Evolutionary conservation across 2,113 vertebrate genomes (phyloP).

Genomic region (Leucosticte australis): DNA sequence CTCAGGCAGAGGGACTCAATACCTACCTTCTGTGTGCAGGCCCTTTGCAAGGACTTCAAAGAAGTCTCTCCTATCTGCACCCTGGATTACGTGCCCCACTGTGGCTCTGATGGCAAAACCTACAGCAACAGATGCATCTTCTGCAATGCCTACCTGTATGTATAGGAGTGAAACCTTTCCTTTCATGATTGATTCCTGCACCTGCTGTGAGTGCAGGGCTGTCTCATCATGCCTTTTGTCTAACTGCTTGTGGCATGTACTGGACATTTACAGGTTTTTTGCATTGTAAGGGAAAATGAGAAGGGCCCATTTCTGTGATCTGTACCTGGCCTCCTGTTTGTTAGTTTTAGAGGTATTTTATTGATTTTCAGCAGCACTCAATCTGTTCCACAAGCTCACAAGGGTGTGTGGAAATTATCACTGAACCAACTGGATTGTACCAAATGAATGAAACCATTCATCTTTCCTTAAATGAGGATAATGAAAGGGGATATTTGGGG

Average conservation of each 20-base stretch:
- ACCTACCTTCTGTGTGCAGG: neutral
- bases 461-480: neutral
- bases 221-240: neutral
- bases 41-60: neutral
- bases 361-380: neutral
- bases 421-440: neutral
- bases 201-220: neutral
- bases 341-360: neutral
- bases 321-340: neutral
- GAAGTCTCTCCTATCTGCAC: neutral
- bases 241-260: neutral
- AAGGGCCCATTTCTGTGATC: neutral
- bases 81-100: slow-evolving; percentile 11
- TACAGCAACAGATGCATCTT: slow-evolving; percentile 29
- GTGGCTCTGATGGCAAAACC: slow-evolving; percentile 66
- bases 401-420: neutral
- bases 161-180: neutral
- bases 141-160: slow-evolving; percentile 64
- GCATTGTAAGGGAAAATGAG: neutral
- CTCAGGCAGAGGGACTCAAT: neutral
- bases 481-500: neutral
- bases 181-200: neutral
- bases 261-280: neutral
- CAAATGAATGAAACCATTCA: neutral
- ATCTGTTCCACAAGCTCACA: neutral